phyloP scores from a whole-genome alignment of 2,113 vertebrate species.

The Eira barbara region DNA sequence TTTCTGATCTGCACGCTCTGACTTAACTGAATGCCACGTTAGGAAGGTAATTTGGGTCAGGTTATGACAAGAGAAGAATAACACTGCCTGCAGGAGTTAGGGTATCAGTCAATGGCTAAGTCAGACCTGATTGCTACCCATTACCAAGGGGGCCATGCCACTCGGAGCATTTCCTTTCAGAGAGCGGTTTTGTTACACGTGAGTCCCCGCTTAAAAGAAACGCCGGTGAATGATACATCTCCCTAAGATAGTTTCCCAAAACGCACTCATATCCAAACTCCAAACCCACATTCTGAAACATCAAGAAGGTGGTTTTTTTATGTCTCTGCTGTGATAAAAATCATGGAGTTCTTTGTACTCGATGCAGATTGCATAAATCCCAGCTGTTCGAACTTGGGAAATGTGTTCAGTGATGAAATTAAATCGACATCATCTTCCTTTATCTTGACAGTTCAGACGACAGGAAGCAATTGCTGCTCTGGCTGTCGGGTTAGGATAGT shows the following conservation, averaged over 20 bases:
- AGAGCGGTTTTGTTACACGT: neutral
- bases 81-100: neutral
- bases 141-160: neutral
- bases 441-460: conserved; percentile 75
- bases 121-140: neutral
- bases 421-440: conserved; percentile 69
- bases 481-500: conserved; percentile 1
- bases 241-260: neutral
- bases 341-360: conserved; percentile 60
- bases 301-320: neutral
- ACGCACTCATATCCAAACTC: neutral
- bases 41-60: neutral
- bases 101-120: neutral
- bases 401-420: conserved; percentile 58
- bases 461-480: conserved; percentile 47
- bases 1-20: neutral
- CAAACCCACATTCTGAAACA: conserved; percentile 50
- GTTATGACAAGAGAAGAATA: neutral
- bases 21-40: neutral
- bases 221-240: neutral
- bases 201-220: neutral
- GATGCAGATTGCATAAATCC: conserved; percentile 1
- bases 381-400: conserved; percentile 65
- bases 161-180: neutral
- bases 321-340: conserved; percentile 40